A percentile compares a stretch with the other conserved stretches of the same genome.
Evolutionary conservation across 2,888 invertebrate genomes (phyloP).

Genomic region (Iphiclides podalirius): DNA sequence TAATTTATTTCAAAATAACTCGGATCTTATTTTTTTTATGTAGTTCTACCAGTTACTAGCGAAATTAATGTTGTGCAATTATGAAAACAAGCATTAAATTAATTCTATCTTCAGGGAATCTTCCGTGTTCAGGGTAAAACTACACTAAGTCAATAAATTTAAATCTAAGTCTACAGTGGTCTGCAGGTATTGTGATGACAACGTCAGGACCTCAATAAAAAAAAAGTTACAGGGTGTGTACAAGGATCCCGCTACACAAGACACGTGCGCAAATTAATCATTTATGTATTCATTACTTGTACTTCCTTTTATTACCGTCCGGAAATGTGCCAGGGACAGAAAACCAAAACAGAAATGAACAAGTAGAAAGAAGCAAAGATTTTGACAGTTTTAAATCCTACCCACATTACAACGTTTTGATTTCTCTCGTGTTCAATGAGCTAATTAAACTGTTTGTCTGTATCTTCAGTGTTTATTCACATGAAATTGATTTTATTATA

Average conservation of each 20-base stretch:
- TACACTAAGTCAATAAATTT: slow-evolving; percentile 38
- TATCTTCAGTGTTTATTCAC: too few species aligned
- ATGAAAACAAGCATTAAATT: too few species aligned
- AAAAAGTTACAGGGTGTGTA: slow-evolving; percentile 35
- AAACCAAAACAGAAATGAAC: slow-evolving; percentile 60
- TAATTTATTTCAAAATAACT: too few species aligned
- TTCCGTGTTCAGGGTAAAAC: slow-evolving; percentile 28
- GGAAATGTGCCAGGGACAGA: slow-evolving; percentile 65
- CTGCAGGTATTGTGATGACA: slow-evolving; percentile 44
- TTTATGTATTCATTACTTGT: slow-evolving; percentile 73
- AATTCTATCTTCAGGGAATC: slow-evolving; percentile 1
- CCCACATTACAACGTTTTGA: background rate
- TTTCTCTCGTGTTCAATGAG: too few species aligned
- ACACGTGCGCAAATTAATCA: slow-evolving; percentile 69
- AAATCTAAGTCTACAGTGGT: slow-evolving; percentile 49
- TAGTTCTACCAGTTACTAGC: too few species aligned
- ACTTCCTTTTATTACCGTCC: slow-evolving; percentile 67
- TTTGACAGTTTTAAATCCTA: background rate
- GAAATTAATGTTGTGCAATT: too few species aligned
- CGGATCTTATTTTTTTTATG: too few species aligned
- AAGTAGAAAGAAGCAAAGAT: slow-evolving; percentile 45
- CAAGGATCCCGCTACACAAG: slow-evolving; percentile 66
- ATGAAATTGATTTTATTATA: too few species aligned
- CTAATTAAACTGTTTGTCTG: too few species aligned
- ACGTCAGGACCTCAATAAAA: slow-evolving; percentile 46